phyloP scores from a whole-genome alignment of 1,140 invertebrate genomes.

The Zeugodacus cucurbitae region DNA sequence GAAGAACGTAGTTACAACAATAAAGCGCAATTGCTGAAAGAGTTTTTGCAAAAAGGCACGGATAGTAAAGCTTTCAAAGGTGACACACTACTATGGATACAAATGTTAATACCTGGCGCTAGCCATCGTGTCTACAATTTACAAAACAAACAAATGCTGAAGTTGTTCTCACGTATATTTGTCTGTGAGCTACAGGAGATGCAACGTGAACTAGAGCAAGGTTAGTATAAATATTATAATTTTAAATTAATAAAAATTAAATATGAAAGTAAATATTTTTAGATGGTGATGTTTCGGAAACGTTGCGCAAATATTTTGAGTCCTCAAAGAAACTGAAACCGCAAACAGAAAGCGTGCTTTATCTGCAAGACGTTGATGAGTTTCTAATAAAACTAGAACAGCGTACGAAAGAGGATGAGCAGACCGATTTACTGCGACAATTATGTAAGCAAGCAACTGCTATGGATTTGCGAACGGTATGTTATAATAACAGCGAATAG shows the following conservation, averaged over 20 bases:
- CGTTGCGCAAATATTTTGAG: constrained; percentile 84
- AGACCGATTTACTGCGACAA: constrained; percentile 78
- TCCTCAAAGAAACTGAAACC: constrained; percentile 73
- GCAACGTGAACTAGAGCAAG: constrained; percentile 84
- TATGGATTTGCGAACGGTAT: constrained; percentile 83
- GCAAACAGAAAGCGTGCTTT: constrained; percentile 76
- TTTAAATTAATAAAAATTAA: not conserved
- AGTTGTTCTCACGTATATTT: constrained; percentile 88
- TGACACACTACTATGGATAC: constrained; percentile 84
- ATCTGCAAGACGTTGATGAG: constrained; percentile 81
- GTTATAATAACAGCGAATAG: not conserved
- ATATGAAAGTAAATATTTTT: not conserved
- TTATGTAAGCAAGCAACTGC: constrained; percentile 82
- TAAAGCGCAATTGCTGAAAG: constrained; percentile 82
- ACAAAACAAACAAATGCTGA: constrained; percentile 91
- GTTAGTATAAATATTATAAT: constrained; percentile 42
- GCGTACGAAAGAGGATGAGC: constrained; percentile 89
- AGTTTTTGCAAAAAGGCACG: constrained; percentile 67
- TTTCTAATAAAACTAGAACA: constrained; percentile 79
- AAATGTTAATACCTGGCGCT: constrained; percentile 84
- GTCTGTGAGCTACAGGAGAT: constrained; percentile 80
- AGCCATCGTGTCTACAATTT: constrained; percentile 90
- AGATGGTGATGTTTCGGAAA: constrained; percentile 88
- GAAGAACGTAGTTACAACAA: constrained; percentile 81
- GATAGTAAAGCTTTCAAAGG: constrained; percentile 75